Evolutionary conservation across 2,888 invertebrate genomes (phyloP), one percentile per base, ranked within the genome.

Genomic region (Drosophila fungiperda): DNA sequence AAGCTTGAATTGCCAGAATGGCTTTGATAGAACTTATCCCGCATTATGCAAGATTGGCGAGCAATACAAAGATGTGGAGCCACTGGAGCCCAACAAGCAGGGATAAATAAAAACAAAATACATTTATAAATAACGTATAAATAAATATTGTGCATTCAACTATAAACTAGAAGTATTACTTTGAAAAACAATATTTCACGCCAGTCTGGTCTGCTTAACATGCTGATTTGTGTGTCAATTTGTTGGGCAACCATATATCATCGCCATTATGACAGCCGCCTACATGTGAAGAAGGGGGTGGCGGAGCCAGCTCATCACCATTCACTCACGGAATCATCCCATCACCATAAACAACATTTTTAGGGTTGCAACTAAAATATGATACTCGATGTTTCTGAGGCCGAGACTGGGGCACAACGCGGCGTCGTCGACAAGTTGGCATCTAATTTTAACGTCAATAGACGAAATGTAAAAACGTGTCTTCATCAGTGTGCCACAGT

Each of bases 391-490:
- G 88, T 88, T 86, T 74, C 73, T 62, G 62, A 42, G 54, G 49
- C 65, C 54, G 64, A 54, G 63, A 64, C 69, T 26, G 49, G 53
- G 62, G 53, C 68, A 57, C 73, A 72, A 75, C 79, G 70, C 71
- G 68, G 62, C 75, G 67, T 71, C 83, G 68, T 69, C 83, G 86
- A 83, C 85, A 86, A 88, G 86, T 86, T 86, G 85, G 76, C 85
- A 82, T 86, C 85, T 88, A 86, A 86, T 86, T 86, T 86, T 86
- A 88, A 88, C 83, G 89, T 88, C 88, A 86, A 88, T 86, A 86
- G 78, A 88, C 80, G 80, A 76, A 86, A 86, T 86, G 88, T 82
- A 83, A 80, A 86, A 88, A 88, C 88, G 85, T 86, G 83, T 86
- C 88, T 88, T 83, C 88, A 85, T 88, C 85, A 88, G 65, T 75